These are phyloP conservation scores for Lutraria rhynchaena DNA, from an alignment of 1,140 invertebrate genomes.

Conservation along the genomic window DNA sequence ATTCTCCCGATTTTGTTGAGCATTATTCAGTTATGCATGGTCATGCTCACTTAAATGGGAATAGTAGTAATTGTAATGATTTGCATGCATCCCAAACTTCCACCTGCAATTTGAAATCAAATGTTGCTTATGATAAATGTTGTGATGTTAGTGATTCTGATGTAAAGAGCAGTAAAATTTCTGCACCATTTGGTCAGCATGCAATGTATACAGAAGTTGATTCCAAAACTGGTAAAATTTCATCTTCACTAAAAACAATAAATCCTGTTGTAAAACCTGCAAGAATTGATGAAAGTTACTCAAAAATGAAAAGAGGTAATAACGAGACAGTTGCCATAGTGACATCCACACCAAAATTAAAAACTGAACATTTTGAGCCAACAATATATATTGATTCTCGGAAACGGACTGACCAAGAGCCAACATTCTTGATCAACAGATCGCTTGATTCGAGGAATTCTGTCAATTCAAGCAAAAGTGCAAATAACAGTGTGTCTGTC, in stretches of 20 bases:
- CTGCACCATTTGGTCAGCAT: background rate
- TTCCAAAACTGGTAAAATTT: background rate
- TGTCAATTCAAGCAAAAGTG: too few species aligned
- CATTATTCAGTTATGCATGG: constrained; percentile 44
- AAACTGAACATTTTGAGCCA: too few species aligned
- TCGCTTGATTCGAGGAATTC: too few species aligned
- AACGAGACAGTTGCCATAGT: too few species aligned
- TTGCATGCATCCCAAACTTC: constrained; percentile 7
- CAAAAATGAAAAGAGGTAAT: too few species aligned
- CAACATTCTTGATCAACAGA: too few species aligned
- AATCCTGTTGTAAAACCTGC: constrained; percentile 15
- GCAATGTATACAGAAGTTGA: constrained; percentile 5
- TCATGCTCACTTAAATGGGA: background rate
- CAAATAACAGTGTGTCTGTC: too few species aligned
- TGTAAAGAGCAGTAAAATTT: background rate
- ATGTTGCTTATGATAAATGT: background rate
- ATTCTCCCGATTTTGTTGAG: constrained; percentile 18
- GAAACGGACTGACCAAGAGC: too few species aligned
- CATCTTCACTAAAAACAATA: background rate
- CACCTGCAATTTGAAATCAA: background rate
- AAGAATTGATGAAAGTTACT: background rate
- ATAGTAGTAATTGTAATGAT: background rate
- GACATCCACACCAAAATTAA: too few species aligned
- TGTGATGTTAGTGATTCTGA: background rate
- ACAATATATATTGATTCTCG: too few species aligned